Conservation (phyloP, 2,113 vertebrate species). For the Porphyrio hochstetteri region DNA sequence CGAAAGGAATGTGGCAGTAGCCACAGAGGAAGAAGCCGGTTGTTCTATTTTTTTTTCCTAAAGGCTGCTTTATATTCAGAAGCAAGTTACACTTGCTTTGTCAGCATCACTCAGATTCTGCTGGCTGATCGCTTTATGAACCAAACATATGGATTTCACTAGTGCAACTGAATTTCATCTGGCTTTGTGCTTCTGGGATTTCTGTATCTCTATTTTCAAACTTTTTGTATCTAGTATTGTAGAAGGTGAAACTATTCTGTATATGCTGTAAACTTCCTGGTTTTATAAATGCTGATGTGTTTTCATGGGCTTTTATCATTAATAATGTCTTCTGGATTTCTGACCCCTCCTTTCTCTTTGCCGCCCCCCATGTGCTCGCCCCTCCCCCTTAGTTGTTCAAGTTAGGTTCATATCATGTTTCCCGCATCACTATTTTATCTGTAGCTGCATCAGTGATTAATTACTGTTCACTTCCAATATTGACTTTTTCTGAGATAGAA, state of each 20-base stretch:
- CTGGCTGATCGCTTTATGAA: background rate
- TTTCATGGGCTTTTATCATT: background rate
- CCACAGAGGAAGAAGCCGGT: background rate
- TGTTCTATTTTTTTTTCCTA: background rate
- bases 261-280: background rate
- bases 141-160: background rate
- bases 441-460: background rate
- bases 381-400: background rate
- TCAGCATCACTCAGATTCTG: background rate
- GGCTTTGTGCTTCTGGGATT: background rate
- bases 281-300: background rate
- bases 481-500: background rate
- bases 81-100: background rate
- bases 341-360: background rate
- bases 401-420: background rate
- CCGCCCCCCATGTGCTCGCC: background rate
- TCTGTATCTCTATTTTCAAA: background rate
- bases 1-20: background rate
- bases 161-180: background rate
- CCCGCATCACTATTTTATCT: background rate
- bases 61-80: background rate
- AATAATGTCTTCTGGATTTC: background rate
- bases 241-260: background rate
- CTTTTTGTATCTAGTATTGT: background rate
- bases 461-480: background rate